Base-by-base conservation (phyloP, 2,113 vertebrate species). In the Copsychus sechellarum region DNA sequence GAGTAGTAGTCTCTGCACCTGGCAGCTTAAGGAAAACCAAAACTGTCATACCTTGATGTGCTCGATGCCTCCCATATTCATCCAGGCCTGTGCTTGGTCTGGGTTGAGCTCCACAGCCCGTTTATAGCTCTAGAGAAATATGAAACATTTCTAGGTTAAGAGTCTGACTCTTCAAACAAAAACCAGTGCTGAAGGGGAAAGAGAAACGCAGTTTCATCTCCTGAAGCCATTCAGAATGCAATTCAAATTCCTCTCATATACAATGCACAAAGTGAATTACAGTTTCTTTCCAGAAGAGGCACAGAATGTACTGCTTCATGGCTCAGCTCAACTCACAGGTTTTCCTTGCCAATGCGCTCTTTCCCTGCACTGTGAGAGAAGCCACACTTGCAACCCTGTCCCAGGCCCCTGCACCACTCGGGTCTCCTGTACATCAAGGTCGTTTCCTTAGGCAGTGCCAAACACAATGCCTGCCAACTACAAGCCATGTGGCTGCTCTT, bases 51-150 rank as follows among this genome's bases (percentile, higher is more conserved):
- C 99, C 99, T 99, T 99, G 62, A 99, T 99, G 96, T 99, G 99
- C 50, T 99, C 98, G 26, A 99, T 99, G 22, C 99, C 99, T 28
- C 99, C 99, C 99, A 99, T 99, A 93, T 99, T 99, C 99, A 99
- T 99, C 99, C 99, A 99, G 87, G 99, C 99, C 95, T 99, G 99
- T 0, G 99, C 99, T 90, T 99, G 99, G 65, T 99, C 98, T 13
- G 99, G 99, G 54, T 99, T 99, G 34, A 99, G 98, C 33, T 98
- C 98, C 57, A 99, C 99, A 4, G 99, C 99, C 4, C 97, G 95
- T 86, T 98, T 98, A 92, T 99, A 99, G 96, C 98, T 99, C 99
- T 99, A 79, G 25, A 85, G 34, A 92, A 64, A 93, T 4, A 91
- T 29, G 50, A 89, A 95, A 94, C 14, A 74, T 29, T 84, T 81